phyloP scores from a whole-genome alignment of 2,888 invertebrate genomes.

The Apamea crenata region DNA sequence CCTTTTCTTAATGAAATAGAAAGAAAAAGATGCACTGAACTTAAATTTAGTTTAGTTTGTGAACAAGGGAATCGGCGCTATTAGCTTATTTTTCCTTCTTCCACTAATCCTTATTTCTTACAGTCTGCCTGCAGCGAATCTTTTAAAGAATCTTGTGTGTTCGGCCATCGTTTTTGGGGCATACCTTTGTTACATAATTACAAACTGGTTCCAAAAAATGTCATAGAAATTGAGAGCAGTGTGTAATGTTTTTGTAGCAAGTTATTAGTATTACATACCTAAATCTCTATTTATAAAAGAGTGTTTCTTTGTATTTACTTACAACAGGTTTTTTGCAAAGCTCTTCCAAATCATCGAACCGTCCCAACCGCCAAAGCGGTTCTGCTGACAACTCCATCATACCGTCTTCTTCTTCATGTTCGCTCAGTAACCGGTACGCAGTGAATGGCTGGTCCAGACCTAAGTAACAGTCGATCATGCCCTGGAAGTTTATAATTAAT shows the following conservation, averaged over 20 bases:
- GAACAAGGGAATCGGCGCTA: too few relatives aligned
- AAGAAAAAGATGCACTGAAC: too few relatives aligned
- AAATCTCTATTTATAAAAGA: neutral
- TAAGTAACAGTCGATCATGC: constrained; percentile 96
- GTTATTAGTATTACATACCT: neutral
- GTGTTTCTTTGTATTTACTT: constrained; percentile 48
- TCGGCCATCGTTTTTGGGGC: neutral
- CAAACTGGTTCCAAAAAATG: neutral
- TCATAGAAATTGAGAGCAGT: neutral
- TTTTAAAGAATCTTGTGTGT: neutral
- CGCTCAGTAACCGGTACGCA: constrained; percentile 93
- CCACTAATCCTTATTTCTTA: neutral
- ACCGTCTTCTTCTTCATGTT: constrained; percentile 91
- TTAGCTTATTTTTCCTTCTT: neutral
- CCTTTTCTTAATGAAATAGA: too few relatives aligned
- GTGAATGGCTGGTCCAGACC: constrained; percentile 96
- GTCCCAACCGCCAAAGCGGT: constrained; percentile 96
- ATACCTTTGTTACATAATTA: neutral
- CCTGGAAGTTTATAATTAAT: constrained; percentile 84
- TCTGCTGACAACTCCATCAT: constrained; percentile 93
- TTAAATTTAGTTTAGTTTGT: too few relatives aligned
- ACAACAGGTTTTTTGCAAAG: constrained; percentile 89
- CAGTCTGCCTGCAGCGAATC: neutral
- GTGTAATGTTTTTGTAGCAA: neutral
- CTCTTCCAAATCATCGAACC: constrained; percentile 94